Evolutionary conservation across 1,140 invertebrate species (phyloP).

Genomic region (Brachionus koreanus): DNA sequence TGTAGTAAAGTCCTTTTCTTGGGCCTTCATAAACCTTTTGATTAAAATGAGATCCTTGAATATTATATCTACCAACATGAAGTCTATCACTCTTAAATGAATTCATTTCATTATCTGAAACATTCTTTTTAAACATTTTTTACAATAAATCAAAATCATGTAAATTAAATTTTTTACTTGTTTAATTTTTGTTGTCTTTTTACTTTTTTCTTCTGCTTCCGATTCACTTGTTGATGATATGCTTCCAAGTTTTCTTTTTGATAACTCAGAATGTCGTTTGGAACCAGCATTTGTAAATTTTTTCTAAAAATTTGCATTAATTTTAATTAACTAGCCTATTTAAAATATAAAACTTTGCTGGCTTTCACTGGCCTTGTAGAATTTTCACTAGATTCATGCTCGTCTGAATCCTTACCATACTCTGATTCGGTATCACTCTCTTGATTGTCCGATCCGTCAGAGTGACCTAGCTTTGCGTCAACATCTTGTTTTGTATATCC

Average conservation of each 20-base stretch:
- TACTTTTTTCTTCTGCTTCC: not conserved
- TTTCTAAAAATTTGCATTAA: not conserved
- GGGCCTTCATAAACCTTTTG: not conserved
- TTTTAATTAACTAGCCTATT: not conserved
- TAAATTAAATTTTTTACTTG: not conserved
- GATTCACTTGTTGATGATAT: not conserved
- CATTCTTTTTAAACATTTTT: not conserved
- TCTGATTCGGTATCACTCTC: not conserved
- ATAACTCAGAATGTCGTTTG: not conserved
- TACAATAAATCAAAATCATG: not conserved
- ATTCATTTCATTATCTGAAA: not conserved
- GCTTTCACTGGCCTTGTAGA: not conserved
- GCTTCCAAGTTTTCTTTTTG: not conserved
- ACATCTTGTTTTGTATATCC: not conserved
- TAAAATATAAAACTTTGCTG: not conserved
- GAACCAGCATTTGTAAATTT: not conserved
- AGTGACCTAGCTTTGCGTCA: too few species aligned
- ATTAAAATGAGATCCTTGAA: not conserved
- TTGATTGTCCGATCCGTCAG: not conserved
- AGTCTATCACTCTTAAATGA: not conserved
- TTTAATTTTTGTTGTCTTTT: not conserved
- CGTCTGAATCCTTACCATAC: not conserved
- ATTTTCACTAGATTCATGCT: not conserved
- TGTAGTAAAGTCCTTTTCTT: not conserved
- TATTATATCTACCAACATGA: not conserved